These are phyloP conservation scores for Ylistrum balloti DNA, from an alignment of 1,140 invertebrate species.

Conservation along the genomic window DNA sequence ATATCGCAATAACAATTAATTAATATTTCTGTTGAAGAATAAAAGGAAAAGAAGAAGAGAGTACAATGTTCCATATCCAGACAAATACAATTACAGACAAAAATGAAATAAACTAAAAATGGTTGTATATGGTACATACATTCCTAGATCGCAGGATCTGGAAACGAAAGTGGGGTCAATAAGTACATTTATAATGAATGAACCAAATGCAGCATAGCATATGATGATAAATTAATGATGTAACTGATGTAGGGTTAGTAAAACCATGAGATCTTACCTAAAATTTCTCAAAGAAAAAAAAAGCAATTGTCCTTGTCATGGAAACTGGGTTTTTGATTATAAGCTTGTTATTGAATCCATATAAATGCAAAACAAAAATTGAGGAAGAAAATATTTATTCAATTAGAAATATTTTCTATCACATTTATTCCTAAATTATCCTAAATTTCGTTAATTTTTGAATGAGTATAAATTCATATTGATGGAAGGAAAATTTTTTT, in stretches of 20 bases:
- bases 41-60: neutral
- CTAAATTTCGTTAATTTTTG: no score
- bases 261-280: neutral
- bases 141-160: slow-evolving; percentile 32
- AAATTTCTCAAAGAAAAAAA: no score
- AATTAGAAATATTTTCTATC: no score
- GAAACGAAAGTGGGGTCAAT: neutral
- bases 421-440: no score
- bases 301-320: no score
- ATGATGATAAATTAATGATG: neutral
- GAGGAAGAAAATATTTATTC: no score
- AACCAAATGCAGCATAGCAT: neutral
- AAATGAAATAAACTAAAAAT: neutral
- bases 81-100: neutral
- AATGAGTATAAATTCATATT: no score
- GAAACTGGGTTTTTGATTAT: no score
- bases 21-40: neutral
- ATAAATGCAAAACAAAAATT: no score
- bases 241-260: neutral
- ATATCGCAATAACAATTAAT: no score
- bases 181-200: neutral
- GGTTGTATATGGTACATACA: slow-evolving; percentile 14
- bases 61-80: neutral
- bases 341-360: no score
- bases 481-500: no score